Evolutionary conservation across 1,140 invertebrate genomes (phyloP), one percentile per base, ranked within the genome.

Genomic region (Triops longicaudatus): DNA sequence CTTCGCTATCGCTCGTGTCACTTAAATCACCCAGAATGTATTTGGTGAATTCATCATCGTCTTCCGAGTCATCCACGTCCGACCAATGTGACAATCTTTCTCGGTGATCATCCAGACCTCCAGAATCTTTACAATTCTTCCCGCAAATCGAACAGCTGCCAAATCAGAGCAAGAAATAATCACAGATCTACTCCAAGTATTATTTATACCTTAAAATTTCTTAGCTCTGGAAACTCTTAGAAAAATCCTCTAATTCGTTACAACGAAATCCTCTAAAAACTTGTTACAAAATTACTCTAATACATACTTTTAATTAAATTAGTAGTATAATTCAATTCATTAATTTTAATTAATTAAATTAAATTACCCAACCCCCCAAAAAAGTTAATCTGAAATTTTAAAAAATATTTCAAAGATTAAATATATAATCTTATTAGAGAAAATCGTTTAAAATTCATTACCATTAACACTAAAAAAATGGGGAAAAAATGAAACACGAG

Each of bases 41-140:
- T 63, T 63, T 63, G 50, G 50, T 63, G 22, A 63, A 63, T 63
- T 63, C 50, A 63, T 63, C 50, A 63, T 63, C 50, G 50, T 63
- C 50, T 9, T 63, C 50, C 10, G 50, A 14, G 17, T 63, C 50
- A 63, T 63, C 50, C 50, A 63, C 50, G 50, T 63, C 50, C 14
- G 50, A 63, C 50, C 50, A 63, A 63, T 63, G 50, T 14, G 50
- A 63, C 10, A 63, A 63, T 63, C 50, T 63, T 17, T 63, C 50
- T 63, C 50, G 50, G 50, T 63, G 50, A 63, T 63, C 50, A 63
- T 63, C 50, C 50, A 63, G 14, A 63, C 17, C 50, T 22, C 50
- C 50, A 9, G 50, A 63, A 63, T 63, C 50, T 5, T 17, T 63
- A 22, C 50, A 63, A 22, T 22, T 10, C 14, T 63, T 63, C 50